A percentile compares a stretch with the other conserved stretches of the same genome.
phyloP scores from a whole-genome alignment of 2,113 vertebrate genomes.

The Pelusios castaneus region DNA sequence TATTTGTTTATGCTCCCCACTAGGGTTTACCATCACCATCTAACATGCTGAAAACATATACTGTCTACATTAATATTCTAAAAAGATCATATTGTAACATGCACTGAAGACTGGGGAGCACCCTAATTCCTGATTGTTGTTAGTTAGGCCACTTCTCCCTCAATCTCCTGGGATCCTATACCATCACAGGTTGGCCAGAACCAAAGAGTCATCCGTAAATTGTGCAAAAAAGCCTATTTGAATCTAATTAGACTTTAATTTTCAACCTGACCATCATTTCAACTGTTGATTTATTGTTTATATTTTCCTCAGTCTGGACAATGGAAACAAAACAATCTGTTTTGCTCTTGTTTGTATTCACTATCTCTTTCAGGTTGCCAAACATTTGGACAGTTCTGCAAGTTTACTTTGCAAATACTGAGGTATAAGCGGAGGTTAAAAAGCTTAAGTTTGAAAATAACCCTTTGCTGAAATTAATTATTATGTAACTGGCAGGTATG shows the following conservation, averaged over 20 bases:
- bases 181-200: background rate
- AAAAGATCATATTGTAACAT: too few species aligned
- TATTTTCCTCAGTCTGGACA: background rate
- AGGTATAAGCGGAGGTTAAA: background rate
- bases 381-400: background rate
- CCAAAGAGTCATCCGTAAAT: background rate
- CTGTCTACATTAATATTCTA: too few species aligned
- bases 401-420: background rate
- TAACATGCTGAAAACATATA: too few species aligned
- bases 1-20: background rate
- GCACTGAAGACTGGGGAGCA: too few species aligned
- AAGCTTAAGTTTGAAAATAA: background rate
- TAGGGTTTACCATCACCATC: too few species aligned
- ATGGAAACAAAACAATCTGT: background rate
- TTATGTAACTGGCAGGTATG: background rate
- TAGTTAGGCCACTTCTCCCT: too few species aligned
- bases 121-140: too few species aligned
- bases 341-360: background rate
- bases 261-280: background rate
- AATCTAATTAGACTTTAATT: background rate
- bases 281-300: background rate
- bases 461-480: background rate
- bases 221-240: background rate
- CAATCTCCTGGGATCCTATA: too few species aligned
- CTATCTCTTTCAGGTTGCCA: background rate